These are phyloP conservation scores for Ctenodactylus gundi DNA, from an alignment of 2,113 vertebrate species.

Conservation along the genomic window DNA sequence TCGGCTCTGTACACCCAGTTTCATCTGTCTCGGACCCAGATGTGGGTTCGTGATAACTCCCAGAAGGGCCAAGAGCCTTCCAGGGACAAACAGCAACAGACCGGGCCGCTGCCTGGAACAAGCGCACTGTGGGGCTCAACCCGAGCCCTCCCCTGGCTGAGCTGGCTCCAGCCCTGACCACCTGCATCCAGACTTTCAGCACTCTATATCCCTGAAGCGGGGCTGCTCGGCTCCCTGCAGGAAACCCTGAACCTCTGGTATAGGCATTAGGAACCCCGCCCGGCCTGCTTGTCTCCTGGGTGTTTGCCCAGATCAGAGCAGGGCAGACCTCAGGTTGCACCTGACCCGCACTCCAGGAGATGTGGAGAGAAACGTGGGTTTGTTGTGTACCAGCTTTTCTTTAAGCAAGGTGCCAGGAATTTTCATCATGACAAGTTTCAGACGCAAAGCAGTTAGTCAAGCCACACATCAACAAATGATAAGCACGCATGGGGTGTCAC, in stretches of 20 bases:
- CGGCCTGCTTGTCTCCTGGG: neutral
- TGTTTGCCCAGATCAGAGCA: neutral
- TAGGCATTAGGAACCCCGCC: neutral
- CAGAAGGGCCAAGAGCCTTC: neutral
- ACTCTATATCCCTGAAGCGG: neutral
- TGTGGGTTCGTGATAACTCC: neutral
- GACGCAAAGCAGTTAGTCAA: neutral
- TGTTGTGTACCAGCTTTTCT: accelerated
- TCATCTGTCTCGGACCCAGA: neutral
- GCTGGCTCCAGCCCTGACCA: neutral
- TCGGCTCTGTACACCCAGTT: neutral
- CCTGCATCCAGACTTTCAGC: neutral
- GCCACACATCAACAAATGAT: no score
- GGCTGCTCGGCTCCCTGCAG: accelerated
- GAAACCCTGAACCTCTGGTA: accelerated
- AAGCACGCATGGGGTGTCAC: accelerated
- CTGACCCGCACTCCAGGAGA: no score
- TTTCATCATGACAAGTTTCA: no score
- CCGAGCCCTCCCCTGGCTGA: neutral
- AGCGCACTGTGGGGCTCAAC: neutral
- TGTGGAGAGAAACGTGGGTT: neutral
- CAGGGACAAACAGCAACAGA: no score
- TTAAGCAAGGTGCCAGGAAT: neutral
- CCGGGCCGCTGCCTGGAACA: neutral
- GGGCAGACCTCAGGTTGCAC: neutral